Evolutionary conservation across 2,888 invertebrate species (phyloP), one percentile per base, ranked within the genome.

Genomic region (Lissonota sp.): DNA sequence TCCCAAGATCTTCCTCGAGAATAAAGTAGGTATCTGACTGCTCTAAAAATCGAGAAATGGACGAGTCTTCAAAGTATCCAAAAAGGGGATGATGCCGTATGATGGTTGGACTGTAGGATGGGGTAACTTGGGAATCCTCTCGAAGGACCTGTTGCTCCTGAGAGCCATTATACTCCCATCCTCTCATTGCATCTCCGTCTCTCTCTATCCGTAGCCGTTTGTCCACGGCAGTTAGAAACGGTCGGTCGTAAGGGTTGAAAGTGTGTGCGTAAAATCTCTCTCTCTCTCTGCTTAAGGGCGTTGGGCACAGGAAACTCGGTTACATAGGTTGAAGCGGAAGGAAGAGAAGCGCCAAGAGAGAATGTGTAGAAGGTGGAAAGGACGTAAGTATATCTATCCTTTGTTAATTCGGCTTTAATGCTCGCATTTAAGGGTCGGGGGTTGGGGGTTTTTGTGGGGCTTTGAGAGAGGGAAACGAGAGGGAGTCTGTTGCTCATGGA

Each of bases 321-420:
- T 81, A 83, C 73, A 80, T 81, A 79, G 78, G 44, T 40, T 37
- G 67, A 62, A 73, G 16, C 73, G 69, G 72, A 60, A 72, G 67
- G 66, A 75, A 58, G 55, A 55, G 51, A 72, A 71, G 26, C 26
- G 26, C 76, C 72, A 53, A 58, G 69, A 70, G 69, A 70, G 37
- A 79, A 44, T 40, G 79, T 26, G 26, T 26, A 44, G 82, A 74
- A 79, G 66, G 77, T 78, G 62, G 58, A 12, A 62, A 70, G 46
- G 81, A 67, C 62, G 78, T 86, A 86, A 88, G 87, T 88, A 85
- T 87, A 87, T 88, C 87, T 84, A 88, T 88, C 88, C 87, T 87
- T 87, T 88, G 90, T 89, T 90, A 89, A 90, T 90, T 90, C 88
- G 84, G 87, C 86, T 88, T 90, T 90, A 90, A 90, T 89, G 87